phyloP scores from a whole-genome alignment of 2,113 vertebrate genomes.

The Dasypus novemcinctus region DNA sequence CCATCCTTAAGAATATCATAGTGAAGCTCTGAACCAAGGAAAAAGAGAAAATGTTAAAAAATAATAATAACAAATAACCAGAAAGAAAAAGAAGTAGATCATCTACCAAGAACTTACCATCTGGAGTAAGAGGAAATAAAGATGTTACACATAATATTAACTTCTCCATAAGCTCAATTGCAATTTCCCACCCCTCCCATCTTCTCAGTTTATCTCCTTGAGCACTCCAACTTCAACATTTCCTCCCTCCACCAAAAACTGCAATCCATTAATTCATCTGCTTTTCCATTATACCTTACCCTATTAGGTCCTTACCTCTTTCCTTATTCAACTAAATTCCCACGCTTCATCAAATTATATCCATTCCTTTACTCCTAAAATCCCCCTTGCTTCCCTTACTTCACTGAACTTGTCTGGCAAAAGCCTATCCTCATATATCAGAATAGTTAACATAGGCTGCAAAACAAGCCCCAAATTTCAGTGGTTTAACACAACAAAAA shows the following conservation, averaged over 20 bases:
- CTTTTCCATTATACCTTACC: neutral
- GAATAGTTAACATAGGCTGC: neutral
- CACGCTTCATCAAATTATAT: neutral
- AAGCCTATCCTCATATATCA: neutral
- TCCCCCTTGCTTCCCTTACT: neutral
- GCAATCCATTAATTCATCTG: neutral
- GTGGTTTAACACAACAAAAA: conserved; percentile 11
- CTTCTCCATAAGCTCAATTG: neutral
- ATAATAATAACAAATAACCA: neutral
- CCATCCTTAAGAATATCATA: neutral
- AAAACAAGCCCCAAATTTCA: neutral
- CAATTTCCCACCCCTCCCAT: neutral
- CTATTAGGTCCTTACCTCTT: neutral
- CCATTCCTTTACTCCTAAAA: neutral
- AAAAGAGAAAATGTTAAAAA: neutral
- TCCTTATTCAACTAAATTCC: neutral
- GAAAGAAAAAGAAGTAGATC: neutral
- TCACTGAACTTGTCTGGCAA: neutral
- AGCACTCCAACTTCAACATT: neutral
- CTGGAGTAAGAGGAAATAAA: neutral
- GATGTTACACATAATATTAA: neutral
- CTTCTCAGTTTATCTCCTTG: neutral
- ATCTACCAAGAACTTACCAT: neutral
- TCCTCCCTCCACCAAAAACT: neutral
- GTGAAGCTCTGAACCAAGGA: neutral